Conservation (phyloP, 2,888 invertebrate genomes). For the Mermis nigrescens region DNA sequence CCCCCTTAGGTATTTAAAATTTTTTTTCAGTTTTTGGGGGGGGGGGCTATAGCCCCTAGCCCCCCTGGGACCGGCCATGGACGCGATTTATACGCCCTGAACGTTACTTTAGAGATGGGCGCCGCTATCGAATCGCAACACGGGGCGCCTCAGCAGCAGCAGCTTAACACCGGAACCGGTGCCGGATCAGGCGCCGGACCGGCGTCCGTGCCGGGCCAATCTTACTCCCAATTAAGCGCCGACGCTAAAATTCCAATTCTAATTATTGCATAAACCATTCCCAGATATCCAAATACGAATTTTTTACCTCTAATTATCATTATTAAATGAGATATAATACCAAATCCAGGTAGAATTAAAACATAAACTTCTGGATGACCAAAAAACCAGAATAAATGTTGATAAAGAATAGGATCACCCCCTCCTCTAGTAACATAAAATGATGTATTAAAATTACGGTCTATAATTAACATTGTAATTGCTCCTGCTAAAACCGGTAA, state of each 20-base stretch:
- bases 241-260: constrained; percentile 59
- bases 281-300: constrained; percentile 23
- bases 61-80: too few species aligned
- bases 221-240: too few species aligned
- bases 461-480: constrained; percentile 56
- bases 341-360: constrained; percentile 63
- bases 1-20: too few species aligned
- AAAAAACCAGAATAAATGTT: constrained; percentile 72
- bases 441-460: constrained; percentile 58
- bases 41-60: too few species aligned
- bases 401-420: constrained; percentile 58
- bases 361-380: constrained; percentile 69
- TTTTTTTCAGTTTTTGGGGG: too few species aligned
- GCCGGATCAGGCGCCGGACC: too few species aligned
- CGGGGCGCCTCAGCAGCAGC: too few species aligned
- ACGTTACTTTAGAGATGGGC: too few species aligned
- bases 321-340: constrained; percentile 58
- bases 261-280: constrained; percentile 56
- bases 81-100: too few species aligned
- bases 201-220: too few species aligned
- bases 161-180: too few species aligned
- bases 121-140: too few species aligned
- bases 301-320: constrained; percentile 45
- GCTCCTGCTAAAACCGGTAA: constrained; percentile 57
- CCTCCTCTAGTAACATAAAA: constrained; percentile 62